Base-by-base conservation (phyloP, 92 coral and sea anemone species). In the Galaxea fascicularis region DNA sequence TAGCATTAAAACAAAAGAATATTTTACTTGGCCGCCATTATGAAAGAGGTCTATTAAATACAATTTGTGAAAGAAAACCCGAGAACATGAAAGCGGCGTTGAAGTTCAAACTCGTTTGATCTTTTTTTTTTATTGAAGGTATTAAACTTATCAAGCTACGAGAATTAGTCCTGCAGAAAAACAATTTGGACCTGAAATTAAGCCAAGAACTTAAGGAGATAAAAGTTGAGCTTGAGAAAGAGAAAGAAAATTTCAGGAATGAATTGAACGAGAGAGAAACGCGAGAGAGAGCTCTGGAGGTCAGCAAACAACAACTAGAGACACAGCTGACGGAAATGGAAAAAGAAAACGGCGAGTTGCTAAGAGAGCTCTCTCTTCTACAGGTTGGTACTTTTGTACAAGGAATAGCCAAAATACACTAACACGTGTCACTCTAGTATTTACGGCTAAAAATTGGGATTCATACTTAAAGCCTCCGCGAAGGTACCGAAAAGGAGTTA, bases 251-350 rank as follows among this genome's bases (percentile, higher is more conserved):
- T 18, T 85, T 86, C 21, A 69, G 80, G 24, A 71, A 85, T 8
- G 92, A 90, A 45, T 46, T 90, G 31, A 70, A 82, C 10, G 94
- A 93, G 73, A 71, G 88, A 22, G 92, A 84, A 71, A 71, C 81
- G 13, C 90, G 89, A n/a, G 92, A 93, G 69, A 85, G 93, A 20
- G 87, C 89, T 24, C 88, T 93, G 24, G 92, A 93, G 76, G 79
- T 91, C 31, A 88, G 89, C 75, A 93, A 90, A 59, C 90, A 86
- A 49, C 92, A 91, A 54, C 92, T 93, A 1, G 96, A 93, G 68
- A 54, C 82, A 66, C 96, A 93, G 86, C 78, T 93, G 56, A 91
- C 93, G 24, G 94, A 88, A 25, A 56, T 93, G 77, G 94, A 93
- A 46, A 93, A 94, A 39, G 94, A 93, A 27, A 89, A 87, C 76